phyloP scores from a whole-genome alignment of 2,888 invertebrate genomes.

The Morpho achilles region DNA sequence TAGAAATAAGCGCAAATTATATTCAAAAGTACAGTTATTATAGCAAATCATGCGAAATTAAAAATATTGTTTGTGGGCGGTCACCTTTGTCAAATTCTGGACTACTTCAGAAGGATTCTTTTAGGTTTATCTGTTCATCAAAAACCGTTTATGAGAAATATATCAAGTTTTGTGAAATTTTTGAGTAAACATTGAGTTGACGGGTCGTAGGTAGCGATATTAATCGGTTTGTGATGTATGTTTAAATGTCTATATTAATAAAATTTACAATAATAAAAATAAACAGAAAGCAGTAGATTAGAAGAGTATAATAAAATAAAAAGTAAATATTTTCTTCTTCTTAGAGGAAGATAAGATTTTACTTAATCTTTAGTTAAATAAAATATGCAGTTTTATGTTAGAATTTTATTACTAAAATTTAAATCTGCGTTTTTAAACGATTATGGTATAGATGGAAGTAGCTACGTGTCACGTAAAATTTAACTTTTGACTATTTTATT shows the following conservation, averaged over 20 bases:
- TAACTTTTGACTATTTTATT: too few relatives aligned
- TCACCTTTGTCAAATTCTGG: conserved; percentile 27
- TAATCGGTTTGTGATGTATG: conserved; percentile 58
- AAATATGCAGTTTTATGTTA: too few relatives aligned
- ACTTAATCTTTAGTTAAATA: too few relatives aligned
- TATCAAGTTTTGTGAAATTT: conserved; percentile 59
- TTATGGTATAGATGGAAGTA: too few relatives aligned
- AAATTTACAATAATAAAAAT: too few relatives aligned
- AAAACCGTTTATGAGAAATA: conserved; percentile 50
- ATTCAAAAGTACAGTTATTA: conserved; percentile 1
- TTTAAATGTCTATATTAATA: conserved; percentile 40
- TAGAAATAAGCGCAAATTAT: conserved; percentile 1
- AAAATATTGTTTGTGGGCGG: conserved; percentile 21
- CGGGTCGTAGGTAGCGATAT: conserved; percentile 64
- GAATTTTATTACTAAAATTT: too few relatives aligned
- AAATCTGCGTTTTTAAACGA: too few relatives aligned
- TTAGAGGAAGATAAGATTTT: too few relatives aligned
- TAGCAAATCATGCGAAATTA: conserved; percentile 7
- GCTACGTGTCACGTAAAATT: too few relatives aligned
- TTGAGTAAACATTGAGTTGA: conserved; percentile 58
- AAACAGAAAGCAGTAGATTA: too few relatives aligned
- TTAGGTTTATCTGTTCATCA: conserved; percentile 60
- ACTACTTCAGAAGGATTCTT: conserved; percentile 21
- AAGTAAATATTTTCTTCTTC: too few relatives aligned
- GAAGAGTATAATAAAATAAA: too few relatives aligned